A percentile compares a stretch with the other conserved stretches of the same genome.
phyloP scores from a whole-genome alignment of 2,888 invertebrate genomes.

The Rutpela maculata region DNA sequence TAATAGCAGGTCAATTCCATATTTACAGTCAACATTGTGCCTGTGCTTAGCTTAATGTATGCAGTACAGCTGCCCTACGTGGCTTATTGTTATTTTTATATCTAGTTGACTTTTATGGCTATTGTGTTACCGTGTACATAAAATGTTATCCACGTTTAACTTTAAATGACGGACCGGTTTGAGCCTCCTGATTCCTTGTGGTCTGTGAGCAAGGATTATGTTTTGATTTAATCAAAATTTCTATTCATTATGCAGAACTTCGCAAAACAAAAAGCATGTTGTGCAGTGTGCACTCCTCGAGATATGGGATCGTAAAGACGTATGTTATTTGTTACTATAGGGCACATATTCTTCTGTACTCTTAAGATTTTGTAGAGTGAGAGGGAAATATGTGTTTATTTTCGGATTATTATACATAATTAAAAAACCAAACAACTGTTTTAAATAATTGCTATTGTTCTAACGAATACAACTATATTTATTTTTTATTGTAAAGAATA shows the following conservation, averaged over 20 bases:
- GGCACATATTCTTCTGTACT: no score
- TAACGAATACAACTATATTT: no score
- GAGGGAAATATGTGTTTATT: no score
- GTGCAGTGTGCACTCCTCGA: no score
- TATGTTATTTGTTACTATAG: no score
- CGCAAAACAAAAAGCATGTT: neutral
- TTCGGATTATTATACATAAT: no score
- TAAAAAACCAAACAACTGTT: no score
- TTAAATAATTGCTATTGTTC: no score
- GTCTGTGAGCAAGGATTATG: neutral
- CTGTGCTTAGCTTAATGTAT: conserved; percentile 20
- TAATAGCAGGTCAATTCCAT: conserved; percentile 72
- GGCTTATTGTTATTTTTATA: conserved; percentile 30
- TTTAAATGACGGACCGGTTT: neutral
- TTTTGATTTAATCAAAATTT: neutral
- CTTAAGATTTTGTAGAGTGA: no score
- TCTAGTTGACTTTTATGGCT: conserved; percentile 27
- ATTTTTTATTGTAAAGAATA: no score
- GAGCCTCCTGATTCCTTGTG: neutral
- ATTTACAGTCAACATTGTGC: conserved; percentile 64
- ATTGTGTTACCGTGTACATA: neutral
- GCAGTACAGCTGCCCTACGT: conserved; percentile 31
- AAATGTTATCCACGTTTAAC: conserved; percentile 4
- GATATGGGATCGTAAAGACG: no score
- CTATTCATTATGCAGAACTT: neutral